Base-by-base conservation (phyloP, 1,140 invertebrate species). In the Capitella teleta region DNA sequence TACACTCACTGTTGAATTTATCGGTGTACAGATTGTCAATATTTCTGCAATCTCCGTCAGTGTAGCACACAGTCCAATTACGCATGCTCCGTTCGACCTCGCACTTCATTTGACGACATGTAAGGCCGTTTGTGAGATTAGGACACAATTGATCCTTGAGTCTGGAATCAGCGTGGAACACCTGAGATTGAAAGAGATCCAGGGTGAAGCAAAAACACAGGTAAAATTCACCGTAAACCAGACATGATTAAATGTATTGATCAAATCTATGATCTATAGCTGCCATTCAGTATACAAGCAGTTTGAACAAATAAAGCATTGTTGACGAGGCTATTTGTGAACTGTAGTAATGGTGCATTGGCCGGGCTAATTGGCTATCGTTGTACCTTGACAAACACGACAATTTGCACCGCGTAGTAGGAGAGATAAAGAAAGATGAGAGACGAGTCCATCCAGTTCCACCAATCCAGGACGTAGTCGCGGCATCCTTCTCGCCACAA, bases 371-470 rank as follows among this genome's bases (percentile, higher is more conserved):
- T n/a, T n/a, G 36, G 8, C 19, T n/a, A 26, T 45, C 2, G 2
- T 8, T 28, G 21, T 1, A 59, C 14, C 36, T n/a, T 54, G 21
- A 26, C 41, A 26, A 24, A 56, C 16, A 18, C 37, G 4, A 41
- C 49, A 24, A 42, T 53, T 50, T 66, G 38, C 10, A 67, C 57
- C 21, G 66, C 56, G 53, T 72, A 66, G 25, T 70, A 70, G 25
- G 66, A 63, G 1, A 72, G 58, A 57, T 73, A 72, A 32, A 72
- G 62, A 36, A 62, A 63, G 37, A 70, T 61, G 62, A 72, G 89
- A 54, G 91, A 82, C 63, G 91, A 93, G 67, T 96, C 91, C 4
- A 94, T 84, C 49, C 93, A 86, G 65, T 96, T 95, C 91, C 91
- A 96, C 30, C 93, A 77, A 72, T 96, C 88, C 44, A 80, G 81